These are phyloP conservation scores for Acanthosoma haemorrhoidale DNA, from an alignment of 2,888 invertebrate species.

Conservation along the genomic window DNA sequence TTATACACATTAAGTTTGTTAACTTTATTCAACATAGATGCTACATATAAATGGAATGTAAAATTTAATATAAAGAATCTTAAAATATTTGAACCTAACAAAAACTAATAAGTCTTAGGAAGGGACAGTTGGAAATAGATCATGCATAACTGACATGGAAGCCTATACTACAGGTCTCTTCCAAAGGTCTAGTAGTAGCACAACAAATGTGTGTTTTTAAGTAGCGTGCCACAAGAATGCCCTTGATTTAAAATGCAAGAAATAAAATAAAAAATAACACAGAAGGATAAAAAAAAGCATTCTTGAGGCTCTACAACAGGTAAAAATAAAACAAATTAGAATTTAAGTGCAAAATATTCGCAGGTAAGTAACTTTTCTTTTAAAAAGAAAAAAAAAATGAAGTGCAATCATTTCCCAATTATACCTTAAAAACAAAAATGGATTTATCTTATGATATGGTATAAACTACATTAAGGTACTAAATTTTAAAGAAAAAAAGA, in stretches of 20 bases:
- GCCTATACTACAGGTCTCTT: constrained; percentile 19
- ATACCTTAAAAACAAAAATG: neutral
- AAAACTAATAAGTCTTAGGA: constrained; percentile 24
- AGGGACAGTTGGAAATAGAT: constrained; percentile 15
- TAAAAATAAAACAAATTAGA: neutral
- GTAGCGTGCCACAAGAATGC: constrained; percentile 28
- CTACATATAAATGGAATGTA: constrained; percentile 26
- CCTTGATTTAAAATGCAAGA: neutral
- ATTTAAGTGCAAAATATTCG: neutral
- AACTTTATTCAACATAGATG: neutral
- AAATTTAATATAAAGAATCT: constrained; percentile 14
- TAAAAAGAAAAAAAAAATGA: neutral
- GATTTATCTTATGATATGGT: neutral
- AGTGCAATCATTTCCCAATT: constrained; percentile 22
- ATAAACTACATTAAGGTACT: neutral
- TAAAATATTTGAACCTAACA: constrained; percentile 17
- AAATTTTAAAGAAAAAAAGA: neutral
- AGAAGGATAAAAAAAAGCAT: neutral
- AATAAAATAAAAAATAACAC: neutral
- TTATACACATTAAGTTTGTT: neutral
- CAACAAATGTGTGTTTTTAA: constrained; percentile 13
- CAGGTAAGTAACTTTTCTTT: neutral
- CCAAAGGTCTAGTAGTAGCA: constrained; percentile 3
- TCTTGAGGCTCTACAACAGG: constrained; percentile 11
- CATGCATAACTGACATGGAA: constrained; percentile 17